phyloP scores from a whole-genome alignment of 2,113 vertebrate species.

The Promerops cafer region DNA sequence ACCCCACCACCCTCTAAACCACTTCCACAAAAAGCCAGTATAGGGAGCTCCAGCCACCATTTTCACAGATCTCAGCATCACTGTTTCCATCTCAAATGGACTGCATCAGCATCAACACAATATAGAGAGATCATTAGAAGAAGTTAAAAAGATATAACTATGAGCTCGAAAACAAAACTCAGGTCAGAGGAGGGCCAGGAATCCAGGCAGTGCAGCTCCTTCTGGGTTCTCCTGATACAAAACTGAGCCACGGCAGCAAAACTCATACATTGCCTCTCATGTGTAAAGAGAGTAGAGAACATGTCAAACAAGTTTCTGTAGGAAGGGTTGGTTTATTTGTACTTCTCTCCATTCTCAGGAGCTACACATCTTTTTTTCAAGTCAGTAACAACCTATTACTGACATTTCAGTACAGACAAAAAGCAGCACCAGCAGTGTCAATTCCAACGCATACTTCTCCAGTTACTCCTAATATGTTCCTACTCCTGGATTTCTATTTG shows the following conservation, averaged over 20 bases:
- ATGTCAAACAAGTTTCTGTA: not conserved
- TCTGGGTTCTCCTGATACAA: not conserved
- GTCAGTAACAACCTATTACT: not conserved
- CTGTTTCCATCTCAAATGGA: accelerated
- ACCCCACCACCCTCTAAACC: not conserved
- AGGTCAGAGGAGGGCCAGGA: not conserved
- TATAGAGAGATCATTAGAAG: not conserved
- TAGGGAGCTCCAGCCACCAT: not conserved
- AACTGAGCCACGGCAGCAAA: not conserved
- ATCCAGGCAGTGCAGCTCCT: not conserved
- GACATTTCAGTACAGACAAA: not conserved
- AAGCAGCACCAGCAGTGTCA: not conserved
- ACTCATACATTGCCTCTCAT: not conserved
- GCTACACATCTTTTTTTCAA: not conserved
- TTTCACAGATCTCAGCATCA: not conserved
- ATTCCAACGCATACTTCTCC: not conserved
- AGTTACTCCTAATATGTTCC: not conserved
- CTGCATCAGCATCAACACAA: not conserved
- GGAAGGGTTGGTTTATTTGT: not conserved
- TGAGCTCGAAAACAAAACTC: not conserved
- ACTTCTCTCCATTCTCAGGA: not conserved
- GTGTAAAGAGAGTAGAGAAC: not conserved
- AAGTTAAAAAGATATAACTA: not conserved
- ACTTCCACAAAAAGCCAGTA: not conserved
- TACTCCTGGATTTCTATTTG: not conserved